Evolutionary conservation across 2,888 invertebrate species (phyloP).

Genomic region (Ochropleura leucogaster): DNA sequence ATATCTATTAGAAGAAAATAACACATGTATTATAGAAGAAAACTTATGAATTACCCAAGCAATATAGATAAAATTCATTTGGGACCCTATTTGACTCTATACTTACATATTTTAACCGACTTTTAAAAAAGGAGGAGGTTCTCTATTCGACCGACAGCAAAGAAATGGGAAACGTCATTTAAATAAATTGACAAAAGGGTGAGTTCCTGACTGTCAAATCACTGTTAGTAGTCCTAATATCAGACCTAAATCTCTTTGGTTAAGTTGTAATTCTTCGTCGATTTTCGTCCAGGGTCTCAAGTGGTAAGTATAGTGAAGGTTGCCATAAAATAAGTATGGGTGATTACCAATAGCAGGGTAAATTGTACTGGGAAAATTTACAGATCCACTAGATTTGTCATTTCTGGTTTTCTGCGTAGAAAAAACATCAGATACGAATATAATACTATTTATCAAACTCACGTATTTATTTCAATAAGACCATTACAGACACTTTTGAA

Average conservation of each 20-base stretch:
- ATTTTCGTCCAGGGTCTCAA: slow-evolving; percentile 1
- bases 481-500: no score
- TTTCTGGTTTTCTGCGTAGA: not conserved
- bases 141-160: no score
- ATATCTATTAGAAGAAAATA: no score
- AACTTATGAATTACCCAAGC: no score
- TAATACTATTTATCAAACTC: not conserved
- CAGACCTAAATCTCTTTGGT: slow-evolving; percentile 12
- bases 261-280: slow-evolving; percentile 15
- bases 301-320: slow-evolving; percentile 3
- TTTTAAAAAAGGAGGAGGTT: no score
- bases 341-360: slow-evolving; percentile 2
- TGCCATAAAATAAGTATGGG: slow-evolving; percentile 8
- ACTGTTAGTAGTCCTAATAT: slow-evolving; percentile 7
- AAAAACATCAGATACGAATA: not conserved
- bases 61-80: no score
- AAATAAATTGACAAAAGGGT: no score
- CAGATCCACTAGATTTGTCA: not conserved
- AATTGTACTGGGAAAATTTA: not conserved
- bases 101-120: no score
- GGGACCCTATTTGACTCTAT: no score
- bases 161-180: no score
- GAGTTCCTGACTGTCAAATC: slow-evolving; percentile 22
- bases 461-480: no score
- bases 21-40: no score